phyloP scores from a whole-genome alignment of 2,113 vertebrate species.

The Nothoprocta pentlandii region DNA sequence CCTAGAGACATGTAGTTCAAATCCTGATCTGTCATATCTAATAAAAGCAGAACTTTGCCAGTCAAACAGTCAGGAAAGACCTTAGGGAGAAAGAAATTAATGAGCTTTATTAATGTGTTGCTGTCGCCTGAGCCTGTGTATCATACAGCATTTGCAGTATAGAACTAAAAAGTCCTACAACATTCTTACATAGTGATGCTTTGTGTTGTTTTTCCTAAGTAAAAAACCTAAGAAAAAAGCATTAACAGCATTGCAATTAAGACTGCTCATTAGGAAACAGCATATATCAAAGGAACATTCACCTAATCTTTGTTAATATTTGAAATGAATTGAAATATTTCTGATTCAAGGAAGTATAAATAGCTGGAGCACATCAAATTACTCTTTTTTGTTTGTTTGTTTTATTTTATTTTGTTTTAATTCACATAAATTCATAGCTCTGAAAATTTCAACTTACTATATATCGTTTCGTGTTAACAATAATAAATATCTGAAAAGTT shows the following conservation, averaged over 20 bases:
- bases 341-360: background rate
- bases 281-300: background rate
- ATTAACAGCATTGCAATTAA: background rate
- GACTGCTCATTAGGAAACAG: background rate
- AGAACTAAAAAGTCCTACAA: background rate
- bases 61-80: constrained; percentile 55
- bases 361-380: background rate
- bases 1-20: constrained; percentile 50
- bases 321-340: background rate
- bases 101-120: constrained; percentile 49
- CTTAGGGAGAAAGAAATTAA: constrained; percentile 57
- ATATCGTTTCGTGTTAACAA: background rate
- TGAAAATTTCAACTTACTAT: background rate
- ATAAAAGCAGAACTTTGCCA: constrained; percentile 66
- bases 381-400: background rate
- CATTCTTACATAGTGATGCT: background rate
- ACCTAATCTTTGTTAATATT: background rate
- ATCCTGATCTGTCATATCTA: constrained; percentile 60
- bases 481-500: background rate
- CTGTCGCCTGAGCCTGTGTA: constrained; percentile 43
- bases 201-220: background rate
- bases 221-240: background rate
- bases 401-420: background rate
- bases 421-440: background rate
- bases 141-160: constrained; percentile 32